Evolutionary conservation across 2,113 vertebrate genomes (phyloP).

Genomic region (Terrapene triunguis): DNA sequence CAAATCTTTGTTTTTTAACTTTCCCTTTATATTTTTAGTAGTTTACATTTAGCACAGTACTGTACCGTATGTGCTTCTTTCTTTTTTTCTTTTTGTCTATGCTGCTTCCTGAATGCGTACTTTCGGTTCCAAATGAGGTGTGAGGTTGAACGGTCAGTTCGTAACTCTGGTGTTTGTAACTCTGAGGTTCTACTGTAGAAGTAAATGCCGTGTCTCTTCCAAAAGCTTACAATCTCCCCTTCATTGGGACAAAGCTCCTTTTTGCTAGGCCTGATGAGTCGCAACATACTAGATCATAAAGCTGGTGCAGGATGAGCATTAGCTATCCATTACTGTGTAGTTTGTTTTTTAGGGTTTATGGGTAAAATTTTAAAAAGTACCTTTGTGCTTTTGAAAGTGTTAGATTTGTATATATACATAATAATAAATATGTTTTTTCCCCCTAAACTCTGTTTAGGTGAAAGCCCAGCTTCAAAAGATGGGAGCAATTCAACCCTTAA

Average conservation of each 20-base stretch:
- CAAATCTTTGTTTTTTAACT: too few relatives aligned
- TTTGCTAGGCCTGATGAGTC: slow-evolving; percentile 50
- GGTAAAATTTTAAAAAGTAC: not conserved
- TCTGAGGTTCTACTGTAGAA: too few relatives aligned
- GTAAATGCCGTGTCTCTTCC: slow-evolving; percentile 5
- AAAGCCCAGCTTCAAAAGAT: slow-evolving; percentile 84
- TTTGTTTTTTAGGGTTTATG: not conserved
- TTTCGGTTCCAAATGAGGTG: too few relatives aligned
- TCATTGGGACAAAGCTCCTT: slow-evolving; percentile 13
- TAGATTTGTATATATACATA: not conserved
- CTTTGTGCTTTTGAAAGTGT: slow-evolving; percentile 37
- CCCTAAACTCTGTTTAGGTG: slow-evolving; percentile 72
- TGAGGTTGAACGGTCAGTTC: too few relatives aligned
- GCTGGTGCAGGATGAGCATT: not conserved
- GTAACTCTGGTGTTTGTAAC: too few relatives aligned
- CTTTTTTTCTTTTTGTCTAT: too few relatives aligned
- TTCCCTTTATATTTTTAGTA: too few relatives aligned
- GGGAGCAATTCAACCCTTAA: slow-evolving; percentile 85
- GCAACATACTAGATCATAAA: slow-evolving; percentile 42
- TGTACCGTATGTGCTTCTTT: too few relatives aligned
- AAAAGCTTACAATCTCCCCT: slow-evolving; percentile 35
- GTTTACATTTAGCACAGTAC: too few relatives aligned
- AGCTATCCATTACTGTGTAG: slow-evolving; percentile 32
- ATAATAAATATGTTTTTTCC: not conserved
- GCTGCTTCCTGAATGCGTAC: too few relatives aligned